Base-by-base conservation (phyloP, 2,888 invertebrate species). In the Drosophila antonietae region DNA sequence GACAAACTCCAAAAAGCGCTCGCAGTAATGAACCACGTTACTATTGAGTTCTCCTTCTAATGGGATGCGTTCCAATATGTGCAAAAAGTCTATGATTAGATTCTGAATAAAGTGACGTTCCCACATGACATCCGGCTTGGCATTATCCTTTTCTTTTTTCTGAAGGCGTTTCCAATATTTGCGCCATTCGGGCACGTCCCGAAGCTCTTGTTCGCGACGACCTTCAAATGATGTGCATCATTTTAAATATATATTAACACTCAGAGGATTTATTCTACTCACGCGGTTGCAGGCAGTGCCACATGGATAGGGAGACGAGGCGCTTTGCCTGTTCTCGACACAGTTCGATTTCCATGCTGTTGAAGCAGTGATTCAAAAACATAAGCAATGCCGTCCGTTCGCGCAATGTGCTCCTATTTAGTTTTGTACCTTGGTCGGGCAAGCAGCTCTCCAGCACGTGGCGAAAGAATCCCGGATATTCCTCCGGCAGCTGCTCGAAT, bases 331-430 rank as follows among this genome's bases (percentile, higher is more conserved):
- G 98, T 83, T 98, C 97, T 46, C 99, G 94, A 66, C 99, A 97
- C 49, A 99, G 93, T 84, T 96, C 96, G 61, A 98, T 97, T 94
- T 99, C 99, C 96, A 99, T 97, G 83, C 98, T 98, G 90, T 98
- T 98, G 90, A 99, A 99, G 91, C 98, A 98, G 91, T 99, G 98
- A 93, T 98, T 98, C 3, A 99, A 94, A 92, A 99, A 99, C 44
- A 98, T 95, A 15, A 99, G 94, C 55, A 99, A 92, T 0, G 97
- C 95, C 0, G 97, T 98, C 92, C 98, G 97, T 91, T 99, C 99
- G 39, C 95, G 81, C 68, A 80, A 20, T 15, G 78, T 72, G 56
- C 56, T 88, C 23, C n/a, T 60, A 7, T 49, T 70, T 39, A 51
- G 60, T 43, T 60, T 78, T 47, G 47, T 68, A 93, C 85, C 55